Percentiles rank a stretch among this genome's conserved stretches.
These are phyloP conservation scores for Cuculus canorus DNA, from an alignment of 2,797 vertebrate species.

Conservation along the genomic window DNA sequence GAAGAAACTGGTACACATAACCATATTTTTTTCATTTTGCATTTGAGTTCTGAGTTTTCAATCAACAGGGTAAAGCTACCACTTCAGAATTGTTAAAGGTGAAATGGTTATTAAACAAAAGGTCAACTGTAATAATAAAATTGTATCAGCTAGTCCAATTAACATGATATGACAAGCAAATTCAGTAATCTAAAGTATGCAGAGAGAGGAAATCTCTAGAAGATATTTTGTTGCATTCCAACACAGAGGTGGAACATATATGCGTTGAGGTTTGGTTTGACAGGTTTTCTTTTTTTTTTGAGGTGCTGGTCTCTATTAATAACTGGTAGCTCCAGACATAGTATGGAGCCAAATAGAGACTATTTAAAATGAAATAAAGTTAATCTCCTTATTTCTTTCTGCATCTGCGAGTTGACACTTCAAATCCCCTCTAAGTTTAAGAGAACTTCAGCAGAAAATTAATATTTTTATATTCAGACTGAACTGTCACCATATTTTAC, in stretches of 20 bases:
- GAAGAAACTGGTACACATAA: background rate
- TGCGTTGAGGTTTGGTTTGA: background rate
- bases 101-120: background rate
- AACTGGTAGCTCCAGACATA: background rate
- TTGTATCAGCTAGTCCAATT: background rate
- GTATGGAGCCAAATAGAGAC: background rate
- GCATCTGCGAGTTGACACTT: background rate
- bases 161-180: background rate
- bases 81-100: background rate
- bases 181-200: background rate
- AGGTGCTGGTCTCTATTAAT: background rate
- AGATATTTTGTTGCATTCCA: background rate
- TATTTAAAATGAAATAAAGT: background rate
- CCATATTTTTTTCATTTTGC: background rate
- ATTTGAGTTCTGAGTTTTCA: background rate
- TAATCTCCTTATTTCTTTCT: background rate
- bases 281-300: rapidly evolving
- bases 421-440: background rate
- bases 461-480: background rate
- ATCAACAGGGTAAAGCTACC: background rate
- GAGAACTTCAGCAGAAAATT: background rate
- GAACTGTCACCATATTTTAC: background rate
- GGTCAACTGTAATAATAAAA: background rate
- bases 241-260: background rate
- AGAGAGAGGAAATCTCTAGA: background rate